phyloP scores from a whole-genome alignment of 2,888 invertebrate genomes.

The Tetrapedia diversipes region DNA sequence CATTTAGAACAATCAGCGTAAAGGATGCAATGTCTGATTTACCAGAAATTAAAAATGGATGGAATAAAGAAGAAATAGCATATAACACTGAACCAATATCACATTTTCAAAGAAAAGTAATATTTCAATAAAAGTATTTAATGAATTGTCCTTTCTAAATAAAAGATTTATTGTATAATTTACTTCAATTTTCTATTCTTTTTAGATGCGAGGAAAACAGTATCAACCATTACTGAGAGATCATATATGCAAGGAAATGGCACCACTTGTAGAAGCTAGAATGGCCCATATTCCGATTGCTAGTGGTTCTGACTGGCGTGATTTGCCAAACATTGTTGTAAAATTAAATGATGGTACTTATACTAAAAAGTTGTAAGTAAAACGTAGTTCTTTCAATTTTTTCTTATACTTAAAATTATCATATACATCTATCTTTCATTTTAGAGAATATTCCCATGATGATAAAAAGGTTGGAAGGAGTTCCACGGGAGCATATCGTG shows the following conservation, averaged over 20 bases:
- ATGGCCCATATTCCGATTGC: slow-evolving; percentile 89
- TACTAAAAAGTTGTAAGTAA: slow-evolving; percentile 85
- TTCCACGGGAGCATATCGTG: slow-evolving; percentile 84
- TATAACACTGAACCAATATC: slow-evolving; percentile 89
- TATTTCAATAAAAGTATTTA: not conserved
- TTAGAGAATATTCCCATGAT: slow-evolving; percentile 84
- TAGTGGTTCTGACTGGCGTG: slow-evolving; percentile 93
- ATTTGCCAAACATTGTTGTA: slow-evolving; percentile 91
- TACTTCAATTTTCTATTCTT: slow-evolving; percentile 18
- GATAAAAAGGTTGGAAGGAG: slow-evolving; percentile 84
- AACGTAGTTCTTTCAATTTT: not conserved
- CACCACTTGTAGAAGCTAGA: slow-evolving; percentile 90
- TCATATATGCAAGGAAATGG: slow-evolving; percentile 94
- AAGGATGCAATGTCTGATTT: slow-evolving; percentile 93
- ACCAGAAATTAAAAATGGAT: slow-evolving; percentile 90
- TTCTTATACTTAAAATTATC: not conserved
- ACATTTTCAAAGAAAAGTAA: slow-evolving; percentile 88
- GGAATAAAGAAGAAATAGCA: slow-evolving; percentile 87
- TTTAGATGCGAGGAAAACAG: slow-evolving; percentile 86
- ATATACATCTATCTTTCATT: slow-evolving; percentile 9
- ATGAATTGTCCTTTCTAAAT: not conserved
- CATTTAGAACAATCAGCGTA: slow-evolving; percentile 90
- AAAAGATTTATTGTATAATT: not conserved
- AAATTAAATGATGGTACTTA: slow-evolving; percentile 88
- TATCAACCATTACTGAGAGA: slow-evolving; percentile 86